phyloP scores from a whole-genome alignment of 1,140 invertebrate species.

The Drosophila lacertosa region DNA sequence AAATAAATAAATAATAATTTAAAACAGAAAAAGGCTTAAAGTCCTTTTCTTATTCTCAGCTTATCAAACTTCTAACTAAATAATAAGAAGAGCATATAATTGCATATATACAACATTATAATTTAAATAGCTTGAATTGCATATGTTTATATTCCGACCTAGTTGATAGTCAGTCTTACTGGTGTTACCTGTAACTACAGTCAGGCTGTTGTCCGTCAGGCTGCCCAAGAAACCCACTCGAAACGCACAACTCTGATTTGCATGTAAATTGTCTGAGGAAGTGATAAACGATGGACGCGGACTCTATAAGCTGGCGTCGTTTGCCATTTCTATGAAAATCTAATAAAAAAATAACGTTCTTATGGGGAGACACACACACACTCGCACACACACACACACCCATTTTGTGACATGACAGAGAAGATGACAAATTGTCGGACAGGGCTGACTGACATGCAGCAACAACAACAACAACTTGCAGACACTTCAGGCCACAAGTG shows the following conservation, averaged over 20 bases:
- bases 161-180: too few species aligned
- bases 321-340: constrained; percentile 64
- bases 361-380: constrained; percentile 29
- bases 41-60: too few species aligned
- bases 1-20: too few species aligned
- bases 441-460: constrained; percentile 66
- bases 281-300: constrained; percentile 67
- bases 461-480: constrained; percentile 54
- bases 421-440: constrained; percentile 80
- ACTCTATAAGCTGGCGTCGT: constrained; percentile 42
- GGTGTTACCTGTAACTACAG: too few species aligned
- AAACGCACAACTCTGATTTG: constrained; percentile 58
- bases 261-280: constrained; percentile 81
- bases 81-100: too few species aligned
- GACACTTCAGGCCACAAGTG: constrained; percentile 62
- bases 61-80: too few species aligned
- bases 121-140: too few species aligned
- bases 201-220: too few species aligned
- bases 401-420: constrained; percentile 74
- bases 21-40: too few species aligned
- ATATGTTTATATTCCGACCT: too few species aligned
- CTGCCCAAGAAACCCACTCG: constrained; percentile 5
- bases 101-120: too few species aligned
- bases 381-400: constrained; percentile 33
- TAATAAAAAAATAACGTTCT: constrained; percentile 73